These are phyloP conservation scores for Crotalus adamanteus DNA, from an alignment of 2,797 vertebrate species.

Conservation along the genomic window DNA sequence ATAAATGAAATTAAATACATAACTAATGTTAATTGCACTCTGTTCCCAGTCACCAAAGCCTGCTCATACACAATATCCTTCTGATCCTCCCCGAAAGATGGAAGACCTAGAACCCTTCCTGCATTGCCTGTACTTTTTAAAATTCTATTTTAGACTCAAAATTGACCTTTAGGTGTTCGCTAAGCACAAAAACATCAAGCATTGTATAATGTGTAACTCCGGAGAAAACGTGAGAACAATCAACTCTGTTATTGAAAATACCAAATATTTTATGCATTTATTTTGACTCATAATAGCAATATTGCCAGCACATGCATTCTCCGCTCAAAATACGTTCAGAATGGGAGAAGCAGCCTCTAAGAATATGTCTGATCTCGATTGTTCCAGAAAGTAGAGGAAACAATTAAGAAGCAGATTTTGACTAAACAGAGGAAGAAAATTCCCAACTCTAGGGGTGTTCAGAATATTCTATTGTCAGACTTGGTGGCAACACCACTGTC, in stretches of 20 bases:
- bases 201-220: background rate
- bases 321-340: background rate
- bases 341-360: background rate
- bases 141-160: background rate
- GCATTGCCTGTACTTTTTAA: background rate
- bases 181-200: background rate
- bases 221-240: background rate
- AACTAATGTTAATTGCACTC: background rate
- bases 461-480: background rate
- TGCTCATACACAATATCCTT: background rate
- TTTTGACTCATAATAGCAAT: background rate
- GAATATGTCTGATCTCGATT: background rate
- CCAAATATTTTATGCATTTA: background rate
- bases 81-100: background rate
- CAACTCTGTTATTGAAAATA: background rate
- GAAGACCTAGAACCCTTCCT: background rate
- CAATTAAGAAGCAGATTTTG: background rate
- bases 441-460: background rate
- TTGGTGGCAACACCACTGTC: background rate
- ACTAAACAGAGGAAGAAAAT: background rate
- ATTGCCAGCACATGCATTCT: background rate
- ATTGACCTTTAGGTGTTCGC: background rate
- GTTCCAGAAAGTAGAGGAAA: background rate
- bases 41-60: background rate
- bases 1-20: background rate